A percentile compares a stretch with the other conserved stretches of the same genome.
These are phyloP conservation scores for Syngnathus typhle DNA, from an alignment of 2,113 vertebrate genomes.

Conservation along the genomic window DNA sequence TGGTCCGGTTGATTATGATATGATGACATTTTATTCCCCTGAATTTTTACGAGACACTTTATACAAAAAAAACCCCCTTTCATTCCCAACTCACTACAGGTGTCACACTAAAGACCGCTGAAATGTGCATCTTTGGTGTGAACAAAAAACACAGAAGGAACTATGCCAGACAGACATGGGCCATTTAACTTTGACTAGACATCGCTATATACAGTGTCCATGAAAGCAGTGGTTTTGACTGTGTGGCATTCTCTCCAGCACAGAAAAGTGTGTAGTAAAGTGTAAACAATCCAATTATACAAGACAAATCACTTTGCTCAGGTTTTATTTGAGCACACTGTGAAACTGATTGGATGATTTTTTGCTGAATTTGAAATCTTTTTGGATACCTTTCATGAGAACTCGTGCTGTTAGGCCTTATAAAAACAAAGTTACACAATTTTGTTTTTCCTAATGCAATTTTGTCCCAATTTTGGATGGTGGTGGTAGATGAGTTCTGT, in stretches of 20 bases:
- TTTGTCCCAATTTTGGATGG: constrained; percentile 32
- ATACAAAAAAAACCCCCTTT: neutral
- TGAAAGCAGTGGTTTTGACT: constrained; percentile 56
- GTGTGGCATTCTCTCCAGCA: constrained; percentile 56
- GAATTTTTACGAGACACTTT: neutral
- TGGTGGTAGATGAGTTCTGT: constrained; percentile 22
- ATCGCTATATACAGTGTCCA: constrained; percentile 48
- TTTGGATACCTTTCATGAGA: constrained; percentile 58
- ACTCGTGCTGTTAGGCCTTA: constrained; percentile 50
- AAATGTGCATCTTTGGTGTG: constrained; percentile 24
- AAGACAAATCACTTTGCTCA: constrained; percentile 50
- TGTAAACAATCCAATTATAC: constrained; percentile 64
- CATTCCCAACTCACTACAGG: constrained; percentile 7
- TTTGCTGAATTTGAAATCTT: constrained; percentile 48
- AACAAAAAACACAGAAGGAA: constrained; percentile 27
- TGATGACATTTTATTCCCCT: neutral
- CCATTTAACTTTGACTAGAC: constrained; percentile 60
- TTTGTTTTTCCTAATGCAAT: constrained; percentile 36
- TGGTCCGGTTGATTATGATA: neutral
- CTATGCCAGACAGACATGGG: constrained; percentile 54
- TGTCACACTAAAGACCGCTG: constrained; percentile 22
- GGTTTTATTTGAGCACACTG: constrained; percentile 49
- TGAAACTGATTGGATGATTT: constrained; percentile 58
- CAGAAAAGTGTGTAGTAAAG: constrained; percentile 31
- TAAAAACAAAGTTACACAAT: constrained; percentile 62